Percentiles rank a stretch among this genome's conserved stretches.
These are phyloP conservation scores for Hydra vulgaris DNA, from an alignment of 30 jellyfish, hydroid and myxozoan genomes.

Conservation along the genomic window DNA sequence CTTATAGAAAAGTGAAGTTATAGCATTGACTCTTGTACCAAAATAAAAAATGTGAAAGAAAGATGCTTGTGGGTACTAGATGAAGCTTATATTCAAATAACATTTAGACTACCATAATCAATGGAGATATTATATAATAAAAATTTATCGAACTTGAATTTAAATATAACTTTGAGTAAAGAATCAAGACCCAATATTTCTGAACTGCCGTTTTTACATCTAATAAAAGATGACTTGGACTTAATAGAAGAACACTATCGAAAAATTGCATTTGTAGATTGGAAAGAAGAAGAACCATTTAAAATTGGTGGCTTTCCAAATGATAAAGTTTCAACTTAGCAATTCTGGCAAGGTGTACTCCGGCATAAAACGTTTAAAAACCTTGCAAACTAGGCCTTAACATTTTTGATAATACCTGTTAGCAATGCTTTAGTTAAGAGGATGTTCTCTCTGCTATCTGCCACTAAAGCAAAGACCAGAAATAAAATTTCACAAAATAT, in stretches of 20 bases:
- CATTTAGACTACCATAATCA: slow-evolving; percentile 39
- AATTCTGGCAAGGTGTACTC: slow-evolving; percentile 25
- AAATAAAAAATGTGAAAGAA: slow-evolving; percentile 15
- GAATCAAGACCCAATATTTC: slow-evolving; percentile 6
- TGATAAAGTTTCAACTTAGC: no score
- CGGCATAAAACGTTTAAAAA: slow-evolving; percentile 16
- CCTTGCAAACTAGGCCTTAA: slow-evolving; percentile 38
- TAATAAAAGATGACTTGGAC: slow-evolving; percentile 6
- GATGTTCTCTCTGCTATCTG: slow-evolving; percentile 27
- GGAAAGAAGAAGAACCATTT: slow-evolving; percentile 45
- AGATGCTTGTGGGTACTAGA: slow-evolving; percentile 26
- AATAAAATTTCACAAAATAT: slow-evolving; percentile 26
- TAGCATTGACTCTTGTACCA: slow-evolving; percentile 3
- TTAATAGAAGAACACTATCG: slow-evolving; percentile 45
- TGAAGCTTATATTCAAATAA: slow-evolving; percentile 43
- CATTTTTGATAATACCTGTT: slow-evolving; percentile 45
- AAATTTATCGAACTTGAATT: slow-evolving; percentile 24
- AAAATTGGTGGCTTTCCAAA: no score
- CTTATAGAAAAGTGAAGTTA: not conserved
- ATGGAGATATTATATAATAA: not conserved
- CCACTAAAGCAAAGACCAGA: no score
- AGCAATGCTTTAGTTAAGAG: slow-evolving; percentile 63
- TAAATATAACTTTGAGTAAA: slow-evolving; percentile 27
- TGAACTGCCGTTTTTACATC: slow-evolving; percentile 37
- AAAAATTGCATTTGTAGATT: slow-evolving; percentile 26